Evolutionary conservation across 2,797 vertebrate species (phyloP).

Genomic region (Microtus agrestis): DNA sequence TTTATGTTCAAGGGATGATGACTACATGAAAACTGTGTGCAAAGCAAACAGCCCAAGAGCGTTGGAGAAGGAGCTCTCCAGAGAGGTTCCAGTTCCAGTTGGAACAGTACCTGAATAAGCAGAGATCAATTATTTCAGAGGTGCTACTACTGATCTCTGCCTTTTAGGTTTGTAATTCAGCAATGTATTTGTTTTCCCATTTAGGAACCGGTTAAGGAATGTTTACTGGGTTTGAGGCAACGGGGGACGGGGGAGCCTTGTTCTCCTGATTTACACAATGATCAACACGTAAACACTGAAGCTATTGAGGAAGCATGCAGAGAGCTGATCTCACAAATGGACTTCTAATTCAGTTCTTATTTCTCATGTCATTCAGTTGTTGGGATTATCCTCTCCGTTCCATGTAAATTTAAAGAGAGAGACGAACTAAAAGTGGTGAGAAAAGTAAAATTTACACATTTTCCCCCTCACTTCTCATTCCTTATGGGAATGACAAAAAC

Average conservation of each 20-base stretch:
- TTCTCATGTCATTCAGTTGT: neutral
- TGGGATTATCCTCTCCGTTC: conserved; percentile 5
- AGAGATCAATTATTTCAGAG: neutral
- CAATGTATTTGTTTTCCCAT: neutral
- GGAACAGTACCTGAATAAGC: neutral
- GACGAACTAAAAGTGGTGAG: neutral
- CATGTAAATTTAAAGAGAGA: neutral
- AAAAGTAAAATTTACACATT: neutral
- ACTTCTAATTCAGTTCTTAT: neutral
- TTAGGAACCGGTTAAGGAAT: neutral
- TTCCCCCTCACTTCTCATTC: conserved; percentile 4
- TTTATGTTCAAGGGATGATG: neutral
- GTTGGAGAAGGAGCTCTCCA: neutral
- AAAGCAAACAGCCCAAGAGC: conserved; percentile 17
- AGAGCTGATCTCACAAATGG: neutral
- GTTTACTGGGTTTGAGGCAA: neutral
- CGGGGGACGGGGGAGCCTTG: no score
- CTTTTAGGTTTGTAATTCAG: neutral
- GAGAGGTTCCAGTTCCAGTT: neutral
- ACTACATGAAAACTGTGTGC: neutral
- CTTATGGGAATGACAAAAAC: conserved; percentile 60
- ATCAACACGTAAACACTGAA: neutral
- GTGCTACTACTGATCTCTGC: neutral
- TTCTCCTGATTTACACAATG: neutral
- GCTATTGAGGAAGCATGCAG: neutral